Evolutionary conservation across 2,797 vertebrate genomes (phyloP).

Genomic region (Octomys mimax): DNA sequence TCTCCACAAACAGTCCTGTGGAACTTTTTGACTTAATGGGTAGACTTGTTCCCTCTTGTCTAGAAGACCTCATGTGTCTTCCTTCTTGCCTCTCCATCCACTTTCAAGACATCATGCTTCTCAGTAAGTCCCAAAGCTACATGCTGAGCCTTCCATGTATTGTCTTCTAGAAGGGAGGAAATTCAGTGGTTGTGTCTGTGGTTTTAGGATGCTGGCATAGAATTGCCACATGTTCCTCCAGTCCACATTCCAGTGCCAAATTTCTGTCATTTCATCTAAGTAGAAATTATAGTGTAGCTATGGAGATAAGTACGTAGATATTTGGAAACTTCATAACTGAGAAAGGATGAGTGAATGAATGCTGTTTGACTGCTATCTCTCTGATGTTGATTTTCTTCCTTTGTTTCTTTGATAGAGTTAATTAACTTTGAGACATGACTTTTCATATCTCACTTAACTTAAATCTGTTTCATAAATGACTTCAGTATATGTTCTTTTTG

Average conservation of each 20-base stretch:
- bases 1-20: not conserved
- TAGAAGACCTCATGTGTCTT: not conserved
- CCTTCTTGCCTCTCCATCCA: not conserved
- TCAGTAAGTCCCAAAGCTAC: no score
- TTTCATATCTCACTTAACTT: not conserved
- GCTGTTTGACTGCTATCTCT: not conserved
- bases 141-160: not conserved
- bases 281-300: not conserved
- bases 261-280: not conserved
- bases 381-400: not conserved
- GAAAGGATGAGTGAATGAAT: not conserved
- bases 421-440: not conserved
- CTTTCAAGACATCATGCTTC: not conserved
- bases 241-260: not conserved
- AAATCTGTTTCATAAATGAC: conserved; percentile 3
- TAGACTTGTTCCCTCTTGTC: not conserved
- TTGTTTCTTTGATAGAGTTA: not conserved
- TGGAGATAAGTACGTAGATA: not conserved
- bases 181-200: not conserved
- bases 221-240: not conserved
- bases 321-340: not conserved
- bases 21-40: not conserved
- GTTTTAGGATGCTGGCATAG: not conserved
- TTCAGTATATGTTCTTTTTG: not conserved
- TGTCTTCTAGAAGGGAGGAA: not conserved